These are phyloP conservation scores for Eupithecia abbreviata DNA, from an alignment of 2,888 invertebrate species.

Conservation along the genomic window DNA sequence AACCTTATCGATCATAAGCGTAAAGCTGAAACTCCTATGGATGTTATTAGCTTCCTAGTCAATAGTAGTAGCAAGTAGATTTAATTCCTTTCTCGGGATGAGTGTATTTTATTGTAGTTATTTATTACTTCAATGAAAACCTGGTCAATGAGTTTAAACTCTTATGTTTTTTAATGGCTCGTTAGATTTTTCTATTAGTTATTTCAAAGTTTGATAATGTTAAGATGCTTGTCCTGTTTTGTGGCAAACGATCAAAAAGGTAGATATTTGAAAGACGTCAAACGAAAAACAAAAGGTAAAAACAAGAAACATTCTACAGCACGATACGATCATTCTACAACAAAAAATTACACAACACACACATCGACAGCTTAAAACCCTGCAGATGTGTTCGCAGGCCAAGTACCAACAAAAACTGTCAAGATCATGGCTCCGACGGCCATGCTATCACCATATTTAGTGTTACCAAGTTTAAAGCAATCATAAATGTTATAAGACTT, in stretches of 20 bases:
- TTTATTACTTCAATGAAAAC: slow-evolving; percentile 33
- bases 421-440: slow-evolving; percentile 52
- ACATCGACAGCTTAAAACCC: slow-evolving; percentile 62
- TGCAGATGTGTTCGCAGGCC: slow-evolving; percentile 76
- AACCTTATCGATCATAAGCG: slow-evolving; percentile 47
- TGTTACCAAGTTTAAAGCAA: not conserved
- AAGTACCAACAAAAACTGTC: slow-evolving; percentile 68
- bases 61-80: slow-evolving; percentile 49
- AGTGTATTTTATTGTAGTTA: slow-evolving; percentile 48
- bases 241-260: not conserved
- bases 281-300: not conserved
- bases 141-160: slow-evolving; percentile 22
- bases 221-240: slow-evolving; percentile 19
- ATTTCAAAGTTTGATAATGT: not conserved
- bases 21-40: slow-evolving; percentile 53
- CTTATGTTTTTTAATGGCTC: slow-evolving; percentile 8
- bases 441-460: slow-evolving; percentile 21
- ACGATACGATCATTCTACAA: slow-evolving; percentile 56
- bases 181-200: not conserved
- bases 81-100: slow-evolving; percentile 66
- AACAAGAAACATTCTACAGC: not conserved
- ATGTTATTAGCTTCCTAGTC: slow-evolving; percentile 48
- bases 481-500: not conserved
- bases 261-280: not conserved
- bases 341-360: slow-evolving; percentile 60